Percentiles rank a stretch among this genome's conserved stretches.
Conservation (phyloP, 2,888 invertebrate species). For the Leucophora obtusa region DNA sequence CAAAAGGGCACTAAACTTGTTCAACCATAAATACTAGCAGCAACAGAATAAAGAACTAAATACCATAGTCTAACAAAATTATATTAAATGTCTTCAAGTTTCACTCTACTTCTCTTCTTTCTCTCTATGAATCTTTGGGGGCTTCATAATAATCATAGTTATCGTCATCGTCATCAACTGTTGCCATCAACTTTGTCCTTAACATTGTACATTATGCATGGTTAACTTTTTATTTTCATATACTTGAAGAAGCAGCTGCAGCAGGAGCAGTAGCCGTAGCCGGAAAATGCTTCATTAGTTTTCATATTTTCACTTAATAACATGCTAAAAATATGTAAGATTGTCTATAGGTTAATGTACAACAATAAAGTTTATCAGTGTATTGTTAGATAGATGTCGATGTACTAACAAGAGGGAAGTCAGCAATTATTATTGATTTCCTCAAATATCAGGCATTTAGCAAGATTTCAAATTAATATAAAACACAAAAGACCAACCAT, state of each 20-base stretch:
- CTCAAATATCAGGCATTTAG: constrained; percentile 25
- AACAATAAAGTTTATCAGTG: constrained; percentile 18
- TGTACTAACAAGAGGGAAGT: constrained; percentile 1
- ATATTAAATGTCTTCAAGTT: constrained; percentile 26
- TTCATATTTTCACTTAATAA: constrained; percentile 56
- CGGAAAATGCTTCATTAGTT: constrained; percentile 50
- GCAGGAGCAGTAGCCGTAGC: not conserved
- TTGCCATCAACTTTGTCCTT: constrained; percentile 57
- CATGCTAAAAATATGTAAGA: constrained; percentile 58
- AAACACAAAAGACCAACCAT: not conserved
- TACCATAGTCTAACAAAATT: constrained; percentile 23
- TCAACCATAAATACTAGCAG: constrained; percentile 18
- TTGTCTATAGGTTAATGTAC: constrained; percentile 53
- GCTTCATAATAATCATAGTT: constrained; percentile 19
- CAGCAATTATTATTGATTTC: constrained; percentile 52
- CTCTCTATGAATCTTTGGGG: not conserved
- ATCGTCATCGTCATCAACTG: constrained; percentile 30
- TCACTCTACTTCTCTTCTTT: not conserved
- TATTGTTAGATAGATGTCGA: constrained; percentile 1
- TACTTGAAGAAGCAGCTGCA: not conserved
- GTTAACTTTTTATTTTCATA: constrained; percentile 34
- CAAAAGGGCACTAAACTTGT: constrained; percentile 36
- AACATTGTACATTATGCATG: constrained; percentile 39
- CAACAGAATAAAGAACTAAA: constrained; percentile 1
- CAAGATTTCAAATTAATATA: not conserved